A percentile compares a stretch with the other conserved stretches of the same genome.
These are phyloP conservation scores for Lasioglossum vierecki DNA, from an alignment of 2,888 invertebrate genomes.

Conservation along the genomic window DNA sequence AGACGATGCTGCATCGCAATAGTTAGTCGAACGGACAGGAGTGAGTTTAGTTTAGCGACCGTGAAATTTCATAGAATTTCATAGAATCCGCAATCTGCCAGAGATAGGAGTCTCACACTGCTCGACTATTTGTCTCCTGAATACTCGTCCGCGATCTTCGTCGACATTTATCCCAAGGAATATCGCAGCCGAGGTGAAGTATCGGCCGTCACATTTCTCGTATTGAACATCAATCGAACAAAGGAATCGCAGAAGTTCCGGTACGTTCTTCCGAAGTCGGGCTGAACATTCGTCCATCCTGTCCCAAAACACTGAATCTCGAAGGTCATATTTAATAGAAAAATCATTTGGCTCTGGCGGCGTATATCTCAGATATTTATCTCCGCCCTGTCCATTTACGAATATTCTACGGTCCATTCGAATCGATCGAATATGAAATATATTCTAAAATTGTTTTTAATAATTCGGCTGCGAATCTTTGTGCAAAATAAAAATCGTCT, in stretches of 20 bases:
- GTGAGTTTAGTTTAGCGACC: constrained; percentile 31
- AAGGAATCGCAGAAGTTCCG: constrained; percentile 63
- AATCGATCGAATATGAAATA: background rate
- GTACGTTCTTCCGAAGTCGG: constrained; percentile 43
- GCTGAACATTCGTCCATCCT: constrained; percentile 21
- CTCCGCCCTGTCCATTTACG: background rate
- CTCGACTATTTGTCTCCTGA: constrained; percentile 68
- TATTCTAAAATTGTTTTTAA: background rate
- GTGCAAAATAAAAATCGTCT: background rate
- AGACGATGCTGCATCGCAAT: constrained; percentile 14
- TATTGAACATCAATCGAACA: constrained; percentile 72
- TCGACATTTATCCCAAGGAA: constrained; percentile 74
- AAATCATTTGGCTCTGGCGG: constrained; percentile 23
- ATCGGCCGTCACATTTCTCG: constrained; percentile 74
- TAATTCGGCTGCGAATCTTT: background rate
- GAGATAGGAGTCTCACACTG: constrained; percentile 51
- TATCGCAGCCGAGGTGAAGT: constrained; percentile 71
- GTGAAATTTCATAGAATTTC: constrained; percentile 59
- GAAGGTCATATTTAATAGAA: constrained; percentile 44
- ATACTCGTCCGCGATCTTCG: constrained; percentile 71
- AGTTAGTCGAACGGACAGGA: constrained; percentile 25
- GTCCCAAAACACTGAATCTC: constrained; percentile 17
- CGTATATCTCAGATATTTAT: background rate
- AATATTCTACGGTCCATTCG: background rate
- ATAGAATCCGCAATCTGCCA: constrained; percentile 55